Base-by-base conservation (phyloP, 1,140 invertebrate genomes). In the Elymnias hypermnestra region DNA sequence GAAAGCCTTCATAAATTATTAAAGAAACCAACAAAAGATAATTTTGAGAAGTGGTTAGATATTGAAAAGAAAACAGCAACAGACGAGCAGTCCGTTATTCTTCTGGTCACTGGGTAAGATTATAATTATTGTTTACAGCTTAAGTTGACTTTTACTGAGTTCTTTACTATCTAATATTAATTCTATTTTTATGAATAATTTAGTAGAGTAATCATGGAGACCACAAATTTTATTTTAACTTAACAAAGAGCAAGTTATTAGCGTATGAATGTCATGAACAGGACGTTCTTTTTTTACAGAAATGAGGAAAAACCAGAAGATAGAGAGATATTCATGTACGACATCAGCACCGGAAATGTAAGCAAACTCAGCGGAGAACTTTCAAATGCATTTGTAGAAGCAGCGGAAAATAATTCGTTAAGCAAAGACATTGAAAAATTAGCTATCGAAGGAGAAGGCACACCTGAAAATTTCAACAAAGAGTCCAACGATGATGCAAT, bases 261-360 rank as follows among this genome's bases (percentile, higher is more conserved):
- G n/a, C n/a, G n/a, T n/a, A n/a, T n/a, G n/a, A n/a, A n/a, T n/a
- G n/a, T n/a, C n/a, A n/a, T n/a, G n/a, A n/a, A n/a, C n/a, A n/a
- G n/a, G 14, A 4, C 12, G 18, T 23, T 31, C 9, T 40, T 39
- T 28, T 40, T 56, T 53, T 82, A 50, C 82, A 91, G 90, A 60
- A 86, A 87, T 42, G 84, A 88, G 22, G 68, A 77, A 22, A 55
- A 62, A 28, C 53, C 87, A 12, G 87, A 87, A 7, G 89, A 91
- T 26, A 91, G 92, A 71, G 93, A 95, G 85, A 95, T 95, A 50
- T 95, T 90, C 75, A 95, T 95, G 94, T 95, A 94, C 68, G 94
- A 95, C 62, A 89, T 94, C 5, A 74, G 86, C 28, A 91, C 90
- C 13, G 87, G 90, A 54, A 88, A 79, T 41, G 90, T 91, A 17